Evolutionary conservation across 2,113 vertebrate species (phyloP), one percentile per base, ranked within the genome.

Genomic region (Dipodomys merriami): DNA sequence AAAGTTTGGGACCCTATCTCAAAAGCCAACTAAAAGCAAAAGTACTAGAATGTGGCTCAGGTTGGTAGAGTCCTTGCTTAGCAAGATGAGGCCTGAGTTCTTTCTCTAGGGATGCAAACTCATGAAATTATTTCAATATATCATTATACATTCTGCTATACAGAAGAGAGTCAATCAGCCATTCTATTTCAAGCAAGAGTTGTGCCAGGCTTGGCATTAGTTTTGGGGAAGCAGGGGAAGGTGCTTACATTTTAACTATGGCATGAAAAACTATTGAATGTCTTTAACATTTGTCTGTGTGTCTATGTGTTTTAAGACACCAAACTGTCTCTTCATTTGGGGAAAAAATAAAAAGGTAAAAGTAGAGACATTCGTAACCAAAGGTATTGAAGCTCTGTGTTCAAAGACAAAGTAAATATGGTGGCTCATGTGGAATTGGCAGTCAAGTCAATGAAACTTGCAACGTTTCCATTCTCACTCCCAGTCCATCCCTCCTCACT

Each of bases 231-330:
- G 60, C 12, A 0, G 49, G 49, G 49, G 60, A 62, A 6, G 60
- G 20, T 90, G 62, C 68, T 84, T 86, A 86, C 33, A 81, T 92
- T 91, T 86, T 92, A 85, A 90, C 73, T 92, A 83, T 72, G 69
- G 12, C 35, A 69, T 44, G 83, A 96, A 87, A 93, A 91, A 81
- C 13, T 33, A 72, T 72, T 27, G 39, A 83, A 49, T 74, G 33
- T 49, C 67, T 25, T 89, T 91, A 88, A 67, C 20, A 76, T 86
- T 69, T 82, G 82, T 86, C 76, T 72, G 39, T 39, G 39, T 39
- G 39, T 39, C 39, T 39, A 6, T 15, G 18, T 72, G 8, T 73
- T 4, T 23, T 16, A 57, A 72, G 30, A 19, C 64, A 39, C 15
- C 3, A 78, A 7, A 25, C 65, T 33, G 1, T 69, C 65, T 27